Base-by-base conservation (phyloP, 1,140 invertebrate species). In the Hypothenemus hampei region DNA sequence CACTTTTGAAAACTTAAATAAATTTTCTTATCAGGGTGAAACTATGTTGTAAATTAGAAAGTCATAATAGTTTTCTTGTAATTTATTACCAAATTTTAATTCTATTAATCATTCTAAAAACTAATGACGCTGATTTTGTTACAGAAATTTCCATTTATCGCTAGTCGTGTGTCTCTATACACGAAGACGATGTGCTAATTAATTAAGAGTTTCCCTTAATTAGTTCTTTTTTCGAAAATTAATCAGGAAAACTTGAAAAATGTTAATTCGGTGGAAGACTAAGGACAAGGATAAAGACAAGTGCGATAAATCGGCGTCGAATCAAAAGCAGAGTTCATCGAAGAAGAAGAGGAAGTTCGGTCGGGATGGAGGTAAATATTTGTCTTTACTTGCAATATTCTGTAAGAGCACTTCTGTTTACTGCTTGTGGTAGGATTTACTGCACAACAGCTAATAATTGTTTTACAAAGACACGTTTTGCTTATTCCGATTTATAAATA, bases 271-370 rank as follows among this genome's bases (percentile, higher is more conserved):
- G 52, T 70, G 70, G 69, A 70, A 71, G 61, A 69, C 62, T 36
- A 71, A 71, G 57, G 69, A 71, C 59, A 71, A 72, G 57, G 70
- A 72, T 56, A 72, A 72, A 53, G 69, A 71, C 8, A 70, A 70
- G 58, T 61, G 69, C 44, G 70, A 70, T 18, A 71, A 72, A 36
- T 59, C 63, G 4, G 43, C 55, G 3, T 61, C 65, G 4, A 62
- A 56, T 29, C 65, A 71, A 50, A 68, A 72, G 54, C 59, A 64
- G 15, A 62, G 45, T 26, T 60, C 60, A 11, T 58, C 64, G 31
- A 69, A 69, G 61, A 72, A 72, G 56, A 72, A 72, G 53, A 58
- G 70, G 35, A 70, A 70, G 45, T 66, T 69, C 35, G 70, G 70
- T n/a, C 59, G 69, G 58, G 69, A 72, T 36, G 69, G 69, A 65